phyloP scores from a whole-genome alignment of 2,113 vertebrate species.

The Elephas maximus region DNA sequence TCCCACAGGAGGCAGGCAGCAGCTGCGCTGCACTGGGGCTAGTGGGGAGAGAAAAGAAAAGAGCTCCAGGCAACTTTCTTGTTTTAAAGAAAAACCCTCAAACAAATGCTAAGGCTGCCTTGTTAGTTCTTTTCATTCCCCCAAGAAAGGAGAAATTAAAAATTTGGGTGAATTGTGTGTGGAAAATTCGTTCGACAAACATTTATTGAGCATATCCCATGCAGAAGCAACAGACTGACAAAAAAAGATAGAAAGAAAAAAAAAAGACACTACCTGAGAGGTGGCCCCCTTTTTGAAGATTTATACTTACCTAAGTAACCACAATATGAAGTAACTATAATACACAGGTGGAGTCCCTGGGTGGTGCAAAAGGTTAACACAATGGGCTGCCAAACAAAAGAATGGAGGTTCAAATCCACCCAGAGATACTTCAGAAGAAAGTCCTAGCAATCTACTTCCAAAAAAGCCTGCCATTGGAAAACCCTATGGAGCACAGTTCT shows the following conservation, averaged over 20 bases:
- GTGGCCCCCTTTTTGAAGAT: not conserved
- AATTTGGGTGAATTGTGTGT: not conserved
- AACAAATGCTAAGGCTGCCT: not conserved
- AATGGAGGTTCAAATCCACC: not conserved
- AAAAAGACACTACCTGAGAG: not conserved
- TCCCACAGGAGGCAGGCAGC: not conserved
- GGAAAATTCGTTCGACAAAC: slow-evolving; percentile 43
- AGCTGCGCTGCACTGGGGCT: not conserved
- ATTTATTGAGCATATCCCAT: slow-evolving; percentile 14
- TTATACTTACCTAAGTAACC: not conserved
- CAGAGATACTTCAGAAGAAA: not conserved
- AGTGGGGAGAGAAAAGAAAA: not conserved
- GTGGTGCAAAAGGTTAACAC: not conserved
- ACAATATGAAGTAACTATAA: not conserved
- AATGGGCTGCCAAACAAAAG: not conserved
- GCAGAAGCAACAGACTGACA: slow-evolving; percentile 15
- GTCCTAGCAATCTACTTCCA: not conserved
- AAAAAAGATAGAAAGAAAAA: not conserved
- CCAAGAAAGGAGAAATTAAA: not conserved
- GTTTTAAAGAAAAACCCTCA: slow-evolving; percentile 34
- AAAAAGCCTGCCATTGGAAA: not conserved
- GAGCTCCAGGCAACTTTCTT: not conserved
- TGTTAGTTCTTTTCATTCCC: not conserved
- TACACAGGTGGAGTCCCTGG: not conserved
- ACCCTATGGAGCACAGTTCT: not conserved